Evolutionary conservation across 2,797 vertebrate genomes (phyloP).

Genomic region (Euthynnus affinis): DNA sequence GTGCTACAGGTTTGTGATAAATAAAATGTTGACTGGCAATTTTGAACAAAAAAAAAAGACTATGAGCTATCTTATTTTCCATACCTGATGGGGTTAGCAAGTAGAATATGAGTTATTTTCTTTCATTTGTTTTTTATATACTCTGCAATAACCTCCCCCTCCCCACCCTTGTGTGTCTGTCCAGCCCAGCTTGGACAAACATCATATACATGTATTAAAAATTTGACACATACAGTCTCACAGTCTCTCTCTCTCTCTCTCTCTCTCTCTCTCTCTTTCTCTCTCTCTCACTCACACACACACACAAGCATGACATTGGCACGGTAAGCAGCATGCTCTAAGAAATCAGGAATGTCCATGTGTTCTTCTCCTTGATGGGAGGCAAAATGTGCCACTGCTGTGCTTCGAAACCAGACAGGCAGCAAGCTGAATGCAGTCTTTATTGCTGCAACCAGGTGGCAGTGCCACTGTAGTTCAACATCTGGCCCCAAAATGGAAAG

Average conservation of each 20-base stretch:
- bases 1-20: slow-evolving; percentile 81
- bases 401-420: slow-evolving; percentile 49
- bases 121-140: slow-evolving; percentile 70
- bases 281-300: slow-evolving; percentile 26
- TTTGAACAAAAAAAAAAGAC: slow-evolving; percentile 71
- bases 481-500: slow-evolving; percentile 26
- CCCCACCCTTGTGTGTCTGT: slow-evolving; percentile 63
- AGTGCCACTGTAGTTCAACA: slow-evolving; percentile 27
- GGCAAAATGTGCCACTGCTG: slow-evolving; percentile 69
- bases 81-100: slow-evolving; percentile 83
- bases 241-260: neutral
- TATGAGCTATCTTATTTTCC: slow-evolving; percentile 73
- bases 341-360: slow-evolving; percentile 61
- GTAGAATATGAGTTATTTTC: slow-evolving; percentile 69
- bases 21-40: slow-evolving; percentile 69
- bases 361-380: slow-evolving; percentile 50
- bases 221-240: slow-evolving; percentile 39
- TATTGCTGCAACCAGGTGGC: slow-evolving; percentile 38
- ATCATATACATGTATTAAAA: slow-evolving; percentile 61
- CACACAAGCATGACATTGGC: slow-evolving; percentile 68
- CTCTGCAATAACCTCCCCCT: slow-evolving; percentile 60
- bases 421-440: slow-evolving; percentile 49
- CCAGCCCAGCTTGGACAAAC: slow-evolving; percentile 89
- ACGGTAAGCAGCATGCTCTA: slow-evolving; percentile 80
- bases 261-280: too few species aligned